A percentile compares a stretch with the other conserved stretches of the same genome.
Conservation (phyloP, 2,797 vertebrate species). For the Phylloscopus collybita region DNA sequence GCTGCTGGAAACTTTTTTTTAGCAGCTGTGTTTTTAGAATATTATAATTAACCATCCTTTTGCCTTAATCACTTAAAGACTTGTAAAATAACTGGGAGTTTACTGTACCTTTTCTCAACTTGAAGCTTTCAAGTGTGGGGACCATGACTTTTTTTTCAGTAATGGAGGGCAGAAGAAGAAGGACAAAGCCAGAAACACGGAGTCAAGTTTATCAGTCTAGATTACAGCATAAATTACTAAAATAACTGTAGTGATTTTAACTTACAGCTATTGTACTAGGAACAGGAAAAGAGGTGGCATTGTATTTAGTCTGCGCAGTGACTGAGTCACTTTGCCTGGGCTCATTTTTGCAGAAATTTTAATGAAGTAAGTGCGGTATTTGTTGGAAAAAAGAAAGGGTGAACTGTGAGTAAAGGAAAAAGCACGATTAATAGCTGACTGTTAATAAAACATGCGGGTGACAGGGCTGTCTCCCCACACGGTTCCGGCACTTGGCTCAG, state of each 20-base stretch:
- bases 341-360: background rate
- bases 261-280: background rate
- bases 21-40: conserved; percentile 25
- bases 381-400: background rate
- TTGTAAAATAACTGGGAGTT: conserved; percentile 10
- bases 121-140: background rate
- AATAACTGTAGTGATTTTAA: background rate
- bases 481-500: background rate
- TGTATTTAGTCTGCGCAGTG: background rate
- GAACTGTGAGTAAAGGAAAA: background rate
- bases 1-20: conserved; percentile 40
- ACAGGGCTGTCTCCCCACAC: background rate
- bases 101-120: background rate
- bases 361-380: background rate
- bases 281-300: background rate
- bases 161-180: background rate
- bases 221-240: background rate
- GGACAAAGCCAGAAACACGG: background rate
- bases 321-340: background rate
- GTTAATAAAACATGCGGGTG: background rate
- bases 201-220: background rate
- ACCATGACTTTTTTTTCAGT: background rate
- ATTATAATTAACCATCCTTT: conserved; percentile 26
- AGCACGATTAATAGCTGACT: background rate
- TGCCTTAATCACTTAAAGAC: conserved; percentile 35